phyloP scores from a whole-genome alignment of 2,888 invertebrate species.

The Microplitis deprimator region DNA sequence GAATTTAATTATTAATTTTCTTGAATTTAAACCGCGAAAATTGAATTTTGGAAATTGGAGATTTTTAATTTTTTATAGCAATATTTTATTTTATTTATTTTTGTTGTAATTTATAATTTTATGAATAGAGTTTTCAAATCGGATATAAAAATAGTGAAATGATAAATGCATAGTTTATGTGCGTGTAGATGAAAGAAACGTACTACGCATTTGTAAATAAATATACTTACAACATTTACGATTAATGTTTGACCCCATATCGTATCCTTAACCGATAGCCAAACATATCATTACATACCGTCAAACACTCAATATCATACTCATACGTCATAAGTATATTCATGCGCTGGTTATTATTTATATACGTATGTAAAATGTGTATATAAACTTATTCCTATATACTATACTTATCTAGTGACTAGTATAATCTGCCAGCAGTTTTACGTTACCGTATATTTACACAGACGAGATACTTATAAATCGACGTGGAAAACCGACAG shows the following conservation, averaged over 20 bases:
- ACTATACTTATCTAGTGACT: not conserved
- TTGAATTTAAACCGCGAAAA: too few relatives aligned
- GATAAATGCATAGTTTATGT: not conserved
- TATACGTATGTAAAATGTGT: not conserved
- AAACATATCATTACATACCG: not conserved
- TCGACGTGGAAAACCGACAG: not conserved
- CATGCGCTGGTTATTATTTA: not conserved
- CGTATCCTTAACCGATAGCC: slow-evolving; percentile 1
- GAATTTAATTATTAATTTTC: too few relatives aligned
- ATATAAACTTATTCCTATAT: not conserved
- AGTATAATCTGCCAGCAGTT: not conserved
- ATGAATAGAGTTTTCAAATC: too few relatives aligned
- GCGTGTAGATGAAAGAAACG: not conserved
- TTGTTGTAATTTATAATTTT: too few relatives aligned
- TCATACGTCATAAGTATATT: not conserved
- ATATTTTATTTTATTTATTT: too few relatives aligned
- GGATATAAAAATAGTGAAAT: not conserved
- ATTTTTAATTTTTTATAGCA: too few relatives aligned
- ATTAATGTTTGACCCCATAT: not conserved
- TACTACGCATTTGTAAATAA: not conserved
- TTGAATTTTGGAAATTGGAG: too few relatives aligned
- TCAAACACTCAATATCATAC: not conserved
- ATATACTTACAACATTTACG: not conserved
- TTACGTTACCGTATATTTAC: not conserved
- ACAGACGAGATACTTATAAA: not conserved